Base-by-base conservation (phyloP, 2,888 invertebrate species). In the Coleophora deauratella region DNA sequence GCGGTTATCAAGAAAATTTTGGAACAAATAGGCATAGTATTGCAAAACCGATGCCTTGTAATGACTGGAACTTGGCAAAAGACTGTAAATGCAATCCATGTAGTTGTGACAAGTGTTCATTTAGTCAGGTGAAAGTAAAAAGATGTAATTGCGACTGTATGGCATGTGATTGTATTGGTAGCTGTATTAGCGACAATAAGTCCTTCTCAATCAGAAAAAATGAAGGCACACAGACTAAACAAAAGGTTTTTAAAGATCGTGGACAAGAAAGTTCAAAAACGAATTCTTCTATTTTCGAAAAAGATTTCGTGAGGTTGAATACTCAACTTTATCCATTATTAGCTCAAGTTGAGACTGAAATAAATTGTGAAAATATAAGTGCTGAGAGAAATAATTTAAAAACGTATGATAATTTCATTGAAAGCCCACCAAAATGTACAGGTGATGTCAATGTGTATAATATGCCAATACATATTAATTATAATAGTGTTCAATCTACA, bases 401-500 rank as follows among this genome's bases (percentile, higher is more conserved):
- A 21, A 21, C 21, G 21, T 21, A 21, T 21, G 21, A 6, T 21
- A 6, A 3, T 21, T 21, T 21, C 6, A 21, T 21, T 4, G 21
- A 6, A 4, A 21, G 21, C 21, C 21, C 21, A 21, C 21, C 21
- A 21, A 21, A 21, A 4, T 21, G 21, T 21, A 3, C 21, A 4
- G 21, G 6, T 21, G 6, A 21, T 6, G 21, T 21, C 6, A 21
- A 33, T 33, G 13, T 10, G 21, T 6, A 21, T 21, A 21, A 6
- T 21, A 21, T 21, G 21, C 21, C 21, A 21, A 12, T 36, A 36
- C 27, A 36, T 3, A 37, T 37, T 30, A 37, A 37, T 38, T 38
- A 33, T n/a, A 27, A 33, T 21, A 33, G 36, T 45, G 47, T 62
- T 28, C 47, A 51, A 30, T 59, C 56, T 45, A 63, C 62, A 14